These are phyloP conservation scores for Muscicapa comitata DNA, from an alignment of 2,797 vertebrate species.

Conservation along the genomic window DNA sequence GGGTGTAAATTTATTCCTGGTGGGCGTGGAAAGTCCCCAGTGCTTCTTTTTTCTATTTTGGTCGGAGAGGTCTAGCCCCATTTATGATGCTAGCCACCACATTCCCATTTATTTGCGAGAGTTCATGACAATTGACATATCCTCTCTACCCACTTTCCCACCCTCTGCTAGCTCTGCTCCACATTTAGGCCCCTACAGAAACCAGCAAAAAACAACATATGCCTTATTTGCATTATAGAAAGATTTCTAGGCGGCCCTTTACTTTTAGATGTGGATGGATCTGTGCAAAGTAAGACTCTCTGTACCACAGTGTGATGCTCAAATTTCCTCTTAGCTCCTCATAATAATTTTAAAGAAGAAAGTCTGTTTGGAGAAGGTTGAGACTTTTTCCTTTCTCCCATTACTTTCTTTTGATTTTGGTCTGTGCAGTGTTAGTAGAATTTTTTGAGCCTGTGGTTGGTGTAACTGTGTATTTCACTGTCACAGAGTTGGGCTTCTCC, in stretches of 20 bases:
- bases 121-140: not conserved
- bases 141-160: not conserved
- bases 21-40: not conserved
- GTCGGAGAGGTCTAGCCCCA: not conserved
- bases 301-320: accelerated
- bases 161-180: not conserved
- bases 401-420: not conserved
- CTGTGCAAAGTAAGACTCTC: not conserved
- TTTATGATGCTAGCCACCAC: not conserved
- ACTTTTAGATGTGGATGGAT: not conserved
- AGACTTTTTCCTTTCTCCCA: not conserved
- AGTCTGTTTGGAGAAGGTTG: not conserved
- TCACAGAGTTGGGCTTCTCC: not conserved
- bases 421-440: not conserved
- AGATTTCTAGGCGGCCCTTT: not conserved
- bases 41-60: not conserved
- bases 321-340: not conserved
- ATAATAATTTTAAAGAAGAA: not conserved
- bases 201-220: not conserved
- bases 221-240: not conserved
- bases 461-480: not conserved
- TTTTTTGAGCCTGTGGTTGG: not conserved
- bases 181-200: not conserved
- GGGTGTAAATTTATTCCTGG: not conserved
- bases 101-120: not conserved